Evolutionary conservation across 2,888 invertebrate species (phyloP).

Genomic region (Trichacis sp.): DNA sequence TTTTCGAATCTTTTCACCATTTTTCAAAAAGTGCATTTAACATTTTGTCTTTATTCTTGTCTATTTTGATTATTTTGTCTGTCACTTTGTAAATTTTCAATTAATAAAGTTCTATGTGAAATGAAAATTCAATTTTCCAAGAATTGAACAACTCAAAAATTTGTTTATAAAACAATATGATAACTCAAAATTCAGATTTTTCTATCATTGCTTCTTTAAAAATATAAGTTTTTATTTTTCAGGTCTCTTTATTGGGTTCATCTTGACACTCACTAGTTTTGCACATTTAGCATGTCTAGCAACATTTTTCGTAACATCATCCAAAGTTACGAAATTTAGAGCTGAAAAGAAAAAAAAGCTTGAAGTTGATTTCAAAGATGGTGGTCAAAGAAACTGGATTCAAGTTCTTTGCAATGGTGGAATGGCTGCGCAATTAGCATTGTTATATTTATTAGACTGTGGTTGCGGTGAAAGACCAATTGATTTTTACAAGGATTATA

Average conservation of each 20-base stretch:
- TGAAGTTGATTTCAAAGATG: slow-evolving; percentile 85
- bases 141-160: no score
- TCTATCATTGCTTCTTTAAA: no score
- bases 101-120: no score
- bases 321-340: slow-evolving; percentile 84
- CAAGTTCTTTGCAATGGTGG: slow-evolving; percentile 92
- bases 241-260: slow-evolving; percentile 81
- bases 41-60: no score
- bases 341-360: slow-evolving; percentile 76
- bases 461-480: slow-evolving; percentile 84
- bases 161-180: no score
- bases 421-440: slow-evolving; percentile 83
- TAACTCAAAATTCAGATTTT: no score
- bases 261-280: slow-evolving; percentile 82
- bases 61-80: no score
- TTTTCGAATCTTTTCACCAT: no score
- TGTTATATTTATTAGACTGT: slow-evolving; percentile 83
- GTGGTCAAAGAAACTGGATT: slow-evolving; percentile 89
- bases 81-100: no score
- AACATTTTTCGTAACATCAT: slow-evolving; percentile 83
- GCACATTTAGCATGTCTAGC: slow-evolving; percentile 81
- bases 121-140: no score
- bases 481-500: slow-evolving; percentile 81
- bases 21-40: no score
- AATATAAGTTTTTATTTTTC: no score